Base-by-base conservation (phyloP, 1,140 invertebrate species). In the Saxidomus purpurata region DNA sequence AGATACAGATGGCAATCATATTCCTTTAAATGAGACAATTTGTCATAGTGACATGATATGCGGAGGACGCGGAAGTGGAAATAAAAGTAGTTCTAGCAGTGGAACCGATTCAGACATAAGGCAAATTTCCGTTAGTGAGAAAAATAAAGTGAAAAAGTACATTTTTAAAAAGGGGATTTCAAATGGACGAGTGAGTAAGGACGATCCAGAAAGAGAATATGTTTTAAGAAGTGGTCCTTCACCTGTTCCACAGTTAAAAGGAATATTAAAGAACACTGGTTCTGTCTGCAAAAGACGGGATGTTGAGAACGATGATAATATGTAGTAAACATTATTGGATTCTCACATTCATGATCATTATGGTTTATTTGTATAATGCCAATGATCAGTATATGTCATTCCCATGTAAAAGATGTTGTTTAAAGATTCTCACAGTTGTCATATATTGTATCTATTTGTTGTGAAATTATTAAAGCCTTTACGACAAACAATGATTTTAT, bases 21-120 rank as follows among this genome's bases (percentile, higher is more conserved):
- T 87, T 49, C 43, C 69, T 0, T 34, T 84, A 31, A 59, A 85
- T 79, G 59, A 63, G 15, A 38, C 52, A 40, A 52, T 40, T 25
- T 63, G 71, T 34, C 38, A 85, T 28, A 82, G 76, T n/a, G 85
- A 85, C 61, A 36, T 67, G 43, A 22, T 40, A 25, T 79, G 82
- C 25, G 71, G 81, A 11, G 28, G 43, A n/a, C 80, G 84, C 3
- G 52, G 43, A 38, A 67, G 79, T 15, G 69, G 61, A 38, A 67
- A 83, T n/a, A 76, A 69, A 36, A 88, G 86, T 59, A 88, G 90
- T 28, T 89, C 86, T 40, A 91, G 90, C 38, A 83, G 87, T 61
- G 90, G 89, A 31, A 85, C 82, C 3, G 82, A 85, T 9, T 34
- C 43, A 22, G 84, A 76, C 22, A 28, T 59, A 31, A 11, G 67